Evolutionary conservation across 2,888 invertebrate species (phyloP), one percentile per base, ranked within the genome.

Genomic region (Listrodromus nycthemerus): DNA sequence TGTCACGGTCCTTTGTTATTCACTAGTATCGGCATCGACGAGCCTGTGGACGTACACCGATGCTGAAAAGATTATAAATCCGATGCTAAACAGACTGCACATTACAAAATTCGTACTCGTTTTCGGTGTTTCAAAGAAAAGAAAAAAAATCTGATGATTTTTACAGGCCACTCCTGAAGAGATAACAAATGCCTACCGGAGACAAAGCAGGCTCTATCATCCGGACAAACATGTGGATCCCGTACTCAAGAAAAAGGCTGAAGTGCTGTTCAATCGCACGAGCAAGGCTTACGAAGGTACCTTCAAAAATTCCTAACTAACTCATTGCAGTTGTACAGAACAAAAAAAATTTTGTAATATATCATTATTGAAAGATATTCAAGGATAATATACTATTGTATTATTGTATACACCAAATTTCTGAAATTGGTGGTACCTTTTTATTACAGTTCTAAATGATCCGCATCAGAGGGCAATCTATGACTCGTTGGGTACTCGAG

Each of bases 181-280:
- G 94, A 99, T 99, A 87, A 98, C 96, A 91, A 96, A 97, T 94
- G 97, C 99, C 1, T 99, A 99, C 93, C 95, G 99, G 84, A 96
- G 97, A 75, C 96, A 98, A 78, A 99, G 99, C 89, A 96, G 97
- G 86, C 96, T 98, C 89, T 99, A 98, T 92, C 99, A 99, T 93
- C 99, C 99, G 0, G 99, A 99, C 92, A 99, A 99, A 94, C 99
- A 99, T 94, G 94, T 95, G 16, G 97, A 98, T 91, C 96, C 97
- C 0, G 95, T 95, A 0, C 96, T 96, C 88, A 98, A 98, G 93
- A 96, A 96, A 91, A 97, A 98, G 94, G 99, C 99, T 0, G 98
- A 99, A 93, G 94, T 96, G 83, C 95, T 99, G 90, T 99, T 99
- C 92, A 98, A 97, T 92, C 97, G 98, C 93, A 97, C 97, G 0